Conservation (phyloP, 2,888 invertebrate genomes). For the Coremacera marginata region DNA sequence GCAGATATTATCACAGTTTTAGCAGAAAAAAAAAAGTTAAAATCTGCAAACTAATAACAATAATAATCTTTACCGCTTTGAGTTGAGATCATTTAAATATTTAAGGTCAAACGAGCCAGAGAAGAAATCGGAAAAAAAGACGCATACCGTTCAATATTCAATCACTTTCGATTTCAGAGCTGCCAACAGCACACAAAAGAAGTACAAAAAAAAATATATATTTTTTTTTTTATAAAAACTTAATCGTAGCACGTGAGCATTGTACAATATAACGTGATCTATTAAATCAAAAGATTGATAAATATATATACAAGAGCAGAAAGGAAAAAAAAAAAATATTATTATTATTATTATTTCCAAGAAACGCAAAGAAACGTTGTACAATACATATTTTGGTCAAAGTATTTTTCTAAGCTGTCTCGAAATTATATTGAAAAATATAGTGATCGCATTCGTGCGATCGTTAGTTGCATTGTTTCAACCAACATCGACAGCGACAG, state of each 20-base stretch:
- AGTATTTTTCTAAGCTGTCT: background rate
- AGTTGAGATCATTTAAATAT: conserved; percentile 9
- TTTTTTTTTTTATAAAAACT: background rate
- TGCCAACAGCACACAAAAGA: conserved; percentile 7
- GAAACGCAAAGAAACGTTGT: conserved; percentile 45
- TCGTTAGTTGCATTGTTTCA: background rate
- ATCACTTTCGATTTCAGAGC: conserved; percentile 27
- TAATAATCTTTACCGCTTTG: background rate
- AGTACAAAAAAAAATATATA: background rate
- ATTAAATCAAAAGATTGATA: background rate
- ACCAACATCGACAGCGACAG: background rate
- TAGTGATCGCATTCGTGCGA: conserved; percentile 17
- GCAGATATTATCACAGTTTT: background rate
- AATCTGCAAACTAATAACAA: conserved; percentile 20
- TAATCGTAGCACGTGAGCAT: conserved; percentile 35
- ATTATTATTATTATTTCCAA: conserved; percentile 40
- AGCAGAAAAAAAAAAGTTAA: background rate
- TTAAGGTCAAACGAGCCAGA: conserved; percentile 13
- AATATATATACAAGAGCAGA: background rate
- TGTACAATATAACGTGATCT: conserved; percentile 26
- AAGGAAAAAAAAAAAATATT: background rate
- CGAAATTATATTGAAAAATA: conserved; percentile 19
- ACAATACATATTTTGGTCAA: conserved; percentile 28
- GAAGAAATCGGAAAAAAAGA: background rate
- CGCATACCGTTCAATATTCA: background rate